Evolutionary conservation across 2,113 vertebrate species (phyloP).

Genomic region (Dipodomys spectabilis): DNA sequence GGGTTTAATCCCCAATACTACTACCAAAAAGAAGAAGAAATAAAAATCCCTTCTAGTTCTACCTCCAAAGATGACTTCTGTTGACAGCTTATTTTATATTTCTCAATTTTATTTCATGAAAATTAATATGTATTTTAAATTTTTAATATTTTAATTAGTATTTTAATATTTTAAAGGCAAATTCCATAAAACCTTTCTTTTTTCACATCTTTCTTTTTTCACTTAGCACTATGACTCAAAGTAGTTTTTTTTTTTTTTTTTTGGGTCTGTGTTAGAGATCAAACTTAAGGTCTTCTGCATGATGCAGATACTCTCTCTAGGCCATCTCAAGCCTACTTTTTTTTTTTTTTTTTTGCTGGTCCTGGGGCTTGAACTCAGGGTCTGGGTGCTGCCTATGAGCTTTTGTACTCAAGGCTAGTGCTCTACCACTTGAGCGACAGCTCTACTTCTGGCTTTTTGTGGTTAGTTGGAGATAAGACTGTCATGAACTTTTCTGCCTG

Average conservation of each 20-base stretch:
- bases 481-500: too few species aligned
- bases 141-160: too few species aligned
- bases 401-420: too few species aligned
- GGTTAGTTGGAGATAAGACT: too few species aligned
- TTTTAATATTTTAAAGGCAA: not conserved
- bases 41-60: not conserved
- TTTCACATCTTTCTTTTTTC: not conserved
- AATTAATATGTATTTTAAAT: not conserved
- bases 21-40: not conserved
- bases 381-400: too few species aligned
- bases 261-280: too few species aligned
- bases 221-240: not conserved
- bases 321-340: too few species aligned
- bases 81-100: slow-evolving; percentile 25
- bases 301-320: too few species aligned
- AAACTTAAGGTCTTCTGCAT: too few species aligned
- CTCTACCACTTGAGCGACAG: too few species aligned
- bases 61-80: not conserved
- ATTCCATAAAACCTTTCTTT: not conserved
- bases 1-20: not conserved
- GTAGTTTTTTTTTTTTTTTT: not conserved
- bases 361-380: too few species aligned
- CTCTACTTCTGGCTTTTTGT: too few species aligned
- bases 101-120: not conserved
- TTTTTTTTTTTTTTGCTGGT: not conserved